A percentile compares a stretch with the other conserved stretches of the same genome.
Conservation (phyloP, 2,888 invertebrate species). For the Lordiphosa andalusiaca region DNA sequence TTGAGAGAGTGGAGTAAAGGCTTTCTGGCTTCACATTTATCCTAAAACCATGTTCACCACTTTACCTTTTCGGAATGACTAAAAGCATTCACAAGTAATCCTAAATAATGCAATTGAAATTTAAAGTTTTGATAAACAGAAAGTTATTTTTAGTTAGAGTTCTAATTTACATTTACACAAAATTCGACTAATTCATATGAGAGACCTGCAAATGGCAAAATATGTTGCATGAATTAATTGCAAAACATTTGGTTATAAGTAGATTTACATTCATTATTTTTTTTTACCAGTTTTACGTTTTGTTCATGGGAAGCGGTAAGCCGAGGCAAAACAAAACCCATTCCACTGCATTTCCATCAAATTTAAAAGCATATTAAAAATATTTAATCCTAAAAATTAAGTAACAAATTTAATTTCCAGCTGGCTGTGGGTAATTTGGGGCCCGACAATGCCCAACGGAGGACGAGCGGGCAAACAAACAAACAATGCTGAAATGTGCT, state of each 20-base stretch:
- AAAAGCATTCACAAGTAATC: slow-evolving; percentile 24
- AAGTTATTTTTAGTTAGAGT: slow-evolving; percentile 8
- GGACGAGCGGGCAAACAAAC: slow-evolving; percentile 13
- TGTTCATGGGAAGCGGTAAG: neutral
- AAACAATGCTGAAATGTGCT: slow-evolving; percentile 19
- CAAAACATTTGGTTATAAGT: slow-evolving; percentile 22
- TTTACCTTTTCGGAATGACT: neutral
- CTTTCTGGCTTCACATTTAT: no score
- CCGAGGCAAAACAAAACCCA: neutral
- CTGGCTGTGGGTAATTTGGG: slow-evolving; percentile 26
- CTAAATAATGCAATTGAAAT: slow-evolving; percentile 17
- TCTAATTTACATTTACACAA: slow-evolving; percentile 21
- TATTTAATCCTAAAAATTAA: slow-evolving; percentile 25
- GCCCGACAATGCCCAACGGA: slow-evolving; percentile 13
- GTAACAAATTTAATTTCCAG: slow-evolving; percentile 42
- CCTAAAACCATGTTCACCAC: no score
- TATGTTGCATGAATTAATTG: slow-evolving; percentile 38
- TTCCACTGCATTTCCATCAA: slow-evolving; percentile 23
- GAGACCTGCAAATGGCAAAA: slow-evolving; percentile 34
- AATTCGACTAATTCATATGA: slow-evolving; percentile 21
- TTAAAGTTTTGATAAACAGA: slow-evolving; percentile 9
- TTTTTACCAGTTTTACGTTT: slow-evolving; percentile 14
- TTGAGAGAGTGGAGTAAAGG: no score
- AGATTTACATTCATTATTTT: slow-evolving; percentile 30
- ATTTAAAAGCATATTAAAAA: slow-evolving; percentile 27